phyloP scores from a whole-genome alignment of 2,797 vertebrate species.

The Arremon aurantiirostris region DNA sequence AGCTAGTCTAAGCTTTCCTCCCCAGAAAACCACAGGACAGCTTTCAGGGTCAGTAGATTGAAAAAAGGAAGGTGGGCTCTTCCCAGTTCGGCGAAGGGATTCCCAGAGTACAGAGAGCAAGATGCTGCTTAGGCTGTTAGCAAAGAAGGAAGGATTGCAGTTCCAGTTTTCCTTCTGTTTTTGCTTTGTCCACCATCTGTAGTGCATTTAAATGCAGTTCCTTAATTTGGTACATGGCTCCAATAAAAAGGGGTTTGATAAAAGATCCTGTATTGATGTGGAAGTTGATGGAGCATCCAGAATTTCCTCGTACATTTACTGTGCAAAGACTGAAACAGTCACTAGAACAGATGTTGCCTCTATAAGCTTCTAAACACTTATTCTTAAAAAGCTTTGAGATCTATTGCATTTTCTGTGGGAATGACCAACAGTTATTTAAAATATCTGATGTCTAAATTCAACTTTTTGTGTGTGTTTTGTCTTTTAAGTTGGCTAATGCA shows the following conservation, averaged over 20 bases:
- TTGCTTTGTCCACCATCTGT: not conserved
- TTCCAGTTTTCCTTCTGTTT: not conserved
- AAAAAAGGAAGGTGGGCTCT: not conserved
- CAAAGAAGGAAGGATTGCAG: not conserved
- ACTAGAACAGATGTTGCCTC: not conserved
- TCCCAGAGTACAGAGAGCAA: not conserved
- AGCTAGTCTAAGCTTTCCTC: not conserved
- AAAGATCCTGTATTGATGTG: not conserved
- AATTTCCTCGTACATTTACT: not conserved
- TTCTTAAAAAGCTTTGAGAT: not conserved
- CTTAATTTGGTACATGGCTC: not conserved
- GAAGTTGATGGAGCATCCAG: not conserved
- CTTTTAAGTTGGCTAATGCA: not conserved
- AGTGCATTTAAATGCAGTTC: not conserved
- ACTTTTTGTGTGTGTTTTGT: not conserved
- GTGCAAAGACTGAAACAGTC: not conserved
- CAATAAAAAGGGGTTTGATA: not conserved
- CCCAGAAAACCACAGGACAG: not conserved
- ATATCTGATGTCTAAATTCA: not conserved
- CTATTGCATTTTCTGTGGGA: not conserved
- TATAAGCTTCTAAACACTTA: not conserved
- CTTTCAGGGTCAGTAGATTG: not conserved
- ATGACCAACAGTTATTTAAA: not conserved
- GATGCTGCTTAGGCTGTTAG: not conserved
- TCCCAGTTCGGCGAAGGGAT: not conserved